Evolutionary conservation across 2,888 invertebrate species (phyloP).

Genomic region (Elysia crispata): DNA sequence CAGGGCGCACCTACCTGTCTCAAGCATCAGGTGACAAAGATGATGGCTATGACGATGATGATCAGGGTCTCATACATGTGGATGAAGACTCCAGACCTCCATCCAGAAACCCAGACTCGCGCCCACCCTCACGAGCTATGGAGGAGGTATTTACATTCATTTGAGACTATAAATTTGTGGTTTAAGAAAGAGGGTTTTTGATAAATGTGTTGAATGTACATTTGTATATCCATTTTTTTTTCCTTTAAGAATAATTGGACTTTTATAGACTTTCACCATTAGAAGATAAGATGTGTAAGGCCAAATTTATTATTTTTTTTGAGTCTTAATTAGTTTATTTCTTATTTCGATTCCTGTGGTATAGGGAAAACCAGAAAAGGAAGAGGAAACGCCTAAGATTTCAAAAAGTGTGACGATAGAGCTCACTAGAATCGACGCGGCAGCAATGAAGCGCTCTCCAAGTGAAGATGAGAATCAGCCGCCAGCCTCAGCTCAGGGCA

Average conservation of each 20-base stretch:
- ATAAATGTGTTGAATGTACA: no score
- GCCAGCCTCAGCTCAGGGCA: background rate
- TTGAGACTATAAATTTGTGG: no score
- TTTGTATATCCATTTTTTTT: no score
- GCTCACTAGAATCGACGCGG: conserved; percentile 66
- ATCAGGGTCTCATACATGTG: conserved; percentile 50
- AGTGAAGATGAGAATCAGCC: conserved; percentile 46
- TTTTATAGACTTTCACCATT: no score
- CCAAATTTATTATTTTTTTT: no score
- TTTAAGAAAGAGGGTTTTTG: no score
- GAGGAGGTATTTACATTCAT: conserved; percentile 31
- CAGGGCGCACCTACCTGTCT: conserved; percentile 81
- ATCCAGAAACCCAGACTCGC: conserved; percentile 54
- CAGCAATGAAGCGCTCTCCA: conserved; percentile 35
- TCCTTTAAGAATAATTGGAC: no score
- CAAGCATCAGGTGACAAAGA: conserved; percentile 56
- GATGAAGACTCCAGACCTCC: conserved; percentile 58
- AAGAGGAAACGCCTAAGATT: conserved; percentile 59
- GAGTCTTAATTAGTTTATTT: no score
- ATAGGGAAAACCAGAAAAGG: conserved; percentile 46
- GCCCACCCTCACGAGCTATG: conserved; percentile 52
- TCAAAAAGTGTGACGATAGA: conserved; percentile 67
- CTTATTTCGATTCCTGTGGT: no score
- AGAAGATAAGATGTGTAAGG: no score
- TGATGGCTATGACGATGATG: conserved; percentile 55